These are phyloP conservation scores for Enhydra lutris DNA, from an alignment of 2,113 vertebrate genomes.

Conservation along the genomic window DNA sequence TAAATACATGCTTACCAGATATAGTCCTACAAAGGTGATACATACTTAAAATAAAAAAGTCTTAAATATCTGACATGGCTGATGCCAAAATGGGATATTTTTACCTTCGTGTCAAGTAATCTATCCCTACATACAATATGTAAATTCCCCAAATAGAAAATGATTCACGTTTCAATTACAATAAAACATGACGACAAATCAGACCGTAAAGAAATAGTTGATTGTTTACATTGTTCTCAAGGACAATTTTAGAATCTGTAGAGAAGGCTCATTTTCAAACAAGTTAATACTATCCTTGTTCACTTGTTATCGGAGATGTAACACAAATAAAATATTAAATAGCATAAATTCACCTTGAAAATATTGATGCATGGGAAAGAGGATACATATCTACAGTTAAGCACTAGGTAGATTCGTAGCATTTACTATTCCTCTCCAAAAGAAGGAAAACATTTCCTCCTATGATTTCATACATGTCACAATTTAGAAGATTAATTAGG, in stretches of 20 bases:
- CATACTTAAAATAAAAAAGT: not conserved
- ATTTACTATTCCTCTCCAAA: not conserved
- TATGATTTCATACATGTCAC: not conserved
- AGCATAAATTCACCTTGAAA: not conserved
- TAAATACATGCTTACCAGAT: not conserved
- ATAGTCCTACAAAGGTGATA: not conserved
- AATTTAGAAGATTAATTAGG: conserved; percentile 14
- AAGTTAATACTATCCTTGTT: not conserved
- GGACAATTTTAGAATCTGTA: not conserved
- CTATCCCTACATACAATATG: not conserved
- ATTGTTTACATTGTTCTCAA: not conserved
- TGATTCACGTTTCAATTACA: not conserved
- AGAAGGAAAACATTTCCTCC: not conserved
- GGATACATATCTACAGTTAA: not conserved
- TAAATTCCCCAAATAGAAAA: conserved; percentile 11
- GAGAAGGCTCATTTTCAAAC: conserved; percentile 31
- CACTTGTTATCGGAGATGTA: conserved; percentile 4
- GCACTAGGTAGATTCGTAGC: not conserved
- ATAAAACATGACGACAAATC: not conserved
- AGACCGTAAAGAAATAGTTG: not conserved
- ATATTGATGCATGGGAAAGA: not conserved
- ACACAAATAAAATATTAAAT: conserved; percentile 17
- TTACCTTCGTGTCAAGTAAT: not conserved
- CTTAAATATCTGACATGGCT: not conserved
- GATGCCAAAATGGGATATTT: not conserved